Evolutionary conservation across 2,888 invertebrate species (phyloP).

Genomic region (Pterobdella sp.): DNA sequence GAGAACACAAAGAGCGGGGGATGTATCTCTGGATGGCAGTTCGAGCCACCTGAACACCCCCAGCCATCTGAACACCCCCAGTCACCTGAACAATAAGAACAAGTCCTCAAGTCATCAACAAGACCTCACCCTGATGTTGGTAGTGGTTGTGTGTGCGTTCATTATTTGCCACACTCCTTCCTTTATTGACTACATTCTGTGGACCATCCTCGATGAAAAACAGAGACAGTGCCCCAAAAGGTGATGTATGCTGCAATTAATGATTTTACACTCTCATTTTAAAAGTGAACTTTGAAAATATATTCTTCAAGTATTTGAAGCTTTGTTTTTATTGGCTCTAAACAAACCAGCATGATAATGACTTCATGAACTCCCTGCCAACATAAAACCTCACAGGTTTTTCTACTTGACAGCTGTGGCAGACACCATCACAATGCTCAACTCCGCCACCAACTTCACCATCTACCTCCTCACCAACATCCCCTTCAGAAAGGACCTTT

Average conservation of each 20-base stretch:
- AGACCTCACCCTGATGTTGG: slow-evolving; percentile 38
- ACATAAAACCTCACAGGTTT: too few species aligned
- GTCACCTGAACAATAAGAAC: background rate
- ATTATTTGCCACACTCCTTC: slow-evolving; percentile 40
- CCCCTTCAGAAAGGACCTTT: slow-evolving; percentile 34
- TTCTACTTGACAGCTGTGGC: slow-evolving; percentile 41
- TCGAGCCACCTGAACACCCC: background rate
- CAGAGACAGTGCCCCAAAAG: slow-evolving; percentile 35
- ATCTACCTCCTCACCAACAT: slow-evolving; percentile 39
- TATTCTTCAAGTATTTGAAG: too few species aligned
- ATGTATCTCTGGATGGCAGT: background rate
- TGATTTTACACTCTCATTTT: too few species aligned
- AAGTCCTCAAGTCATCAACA: slow-evolving; percentile 26
- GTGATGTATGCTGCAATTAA: too few species aligned
- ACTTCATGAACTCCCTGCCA: too few species aligned
- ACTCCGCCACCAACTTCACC: slow-evolving; percentile 39
- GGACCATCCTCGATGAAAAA: slow-evolving; percentile 37
- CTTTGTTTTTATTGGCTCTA: too few species aligned
- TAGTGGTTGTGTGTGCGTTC: slow-evolving; percentile 39
- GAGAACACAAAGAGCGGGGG: background rate
- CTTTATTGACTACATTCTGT: slow-evolving; percentile 39
- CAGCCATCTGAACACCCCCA: background rate
- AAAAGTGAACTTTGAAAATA: too few species aligned
- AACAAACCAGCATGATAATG: too few species aligned
- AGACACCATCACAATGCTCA: slow-evolving; percentile 37